Evolutionary conservation across 2,888 invertebrate species (phyloP).

Genomic region (Tuta absoluta): DNA sequence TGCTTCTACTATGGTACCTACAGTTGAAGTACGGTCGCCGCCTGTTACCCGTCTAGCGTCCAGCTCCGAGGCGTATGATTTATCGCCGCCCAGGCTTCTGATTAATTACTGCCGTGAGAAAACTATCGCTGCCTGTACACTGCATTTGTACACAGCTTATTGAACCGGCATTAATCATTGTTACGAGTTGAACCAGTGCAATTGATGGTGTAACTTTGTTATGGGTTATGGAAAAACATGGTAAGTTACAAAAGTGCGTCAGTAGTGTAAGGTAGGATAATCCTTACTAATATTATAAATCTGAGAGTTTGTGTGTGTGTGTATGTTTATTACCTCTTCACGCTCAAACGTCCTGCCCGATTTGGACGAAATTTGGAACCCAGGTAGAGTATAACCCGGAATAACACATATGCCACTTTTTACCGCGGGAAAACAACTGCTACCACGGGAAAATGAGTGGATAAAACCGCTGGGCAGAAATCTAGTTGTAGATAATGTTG

Average conservation of each 20-base stretch:
- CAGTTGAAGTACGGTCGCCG: constrained; percentile 32
- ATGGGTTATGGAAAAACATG: background rate
- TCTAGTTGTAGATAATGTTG: too few relatives aligned
- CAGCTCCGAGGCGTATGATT: constrained; percentile 57
- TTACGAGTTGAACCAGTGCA: constrained; percentile 33
- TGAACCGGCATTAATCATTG: constrained; percentile 53
- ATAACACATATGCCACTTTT: too few relatives aligned
- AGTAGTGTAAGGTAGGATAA: too few relatives aligned
- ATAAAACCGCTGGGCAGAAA: too few relatives aligned
- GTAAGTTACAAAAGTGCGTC: background rate
- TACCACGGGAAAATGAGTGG: too few relatives aligned
- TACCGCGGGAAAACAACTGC: too few relatives aligned
- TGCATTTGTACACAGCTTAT: constrained; percentile 58
- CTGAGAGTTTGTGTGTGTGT: too few relatives aligned
- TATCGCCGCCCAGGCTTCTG: constrained; percentile 54
- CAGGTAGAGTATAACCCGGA: too few relatives aligned
- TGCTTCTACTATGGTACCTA: background rate
- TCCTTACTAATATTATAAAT: too few relatives aligned
- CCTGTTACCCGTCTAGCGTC: constrained; percentile 51
- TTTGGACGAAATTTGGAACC: too few relatives aligned
- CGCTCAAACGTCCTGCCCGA: too few relatives aligned
- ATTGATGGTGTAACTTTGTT: constrained; percentile 5
- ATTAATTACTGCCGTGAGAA: constrained; percentile 71
- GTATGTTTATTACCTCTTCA: too few relatives aligned
- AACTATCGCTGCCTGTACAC: constrained; percentile 62